Evolutionary conservation across 2,113 vertebrate genomes (phyloP).

Genomic region (Gambusia affinis): DNA sequence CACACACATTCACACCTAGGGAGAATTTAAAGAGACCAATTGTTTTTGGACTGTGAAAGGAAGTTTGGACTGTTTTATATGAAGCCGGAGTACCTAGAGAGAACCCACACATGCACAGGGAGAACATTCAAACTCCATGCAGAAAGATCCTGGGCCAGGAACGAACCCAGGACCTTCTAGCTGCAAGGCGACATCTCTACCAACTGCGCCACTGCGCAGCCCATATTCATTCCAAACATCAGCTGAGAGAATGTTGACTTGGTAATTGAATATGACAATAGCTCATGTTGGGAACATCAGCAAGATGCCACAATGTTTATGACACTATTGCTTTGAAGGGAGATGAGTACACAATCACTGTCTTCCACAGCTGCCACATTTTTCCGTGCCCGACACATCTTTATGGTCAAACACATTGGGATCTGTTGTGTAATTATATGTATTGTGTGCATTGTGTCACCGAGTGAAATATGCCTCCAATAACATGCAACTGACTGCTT

Average conservation of each 20-base stretch:
- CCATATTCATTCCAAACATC: constrained; percentile 52
- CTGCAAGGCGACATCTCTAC: too few relatives aligned
- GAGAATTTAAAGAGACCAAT: too few relatives aligned
- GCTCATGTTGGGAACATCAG: constrained; percentile 67
- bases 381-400: constrained; percentile 54
- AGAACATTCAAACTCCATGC: too few relatives aligned
- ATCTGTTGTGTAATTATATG: constrained; percentile 25
- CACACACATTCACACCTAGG: too few relatives aligned
- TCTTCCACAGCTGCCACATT: constrained; percentile 43
- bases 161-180: too few relatives aligned
- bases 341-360: constrained; percentile 67
- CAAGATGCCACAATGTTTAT: constrained; percentile 77
- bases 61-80: too few relatives aligned
- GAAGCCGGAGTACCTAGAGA: too few relatives aligned
- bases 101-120: too few relatives aligned
- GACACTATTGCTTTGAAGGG: constrained; percentile 65
- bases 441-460: constrained; percentile 31
- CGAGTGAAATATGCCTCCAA: constrained; percentile 13
- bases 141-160: too few relatives aligned
- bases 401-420: constrained; percentile 47
- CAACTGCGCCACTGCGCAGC: too few relatives aligned
- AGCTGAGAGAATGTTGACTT: constrained; percentile 63
- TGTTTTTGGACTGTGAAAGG: too few relatives aligned
- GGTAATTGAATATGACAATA: constrained; percentile 65
- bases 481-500: constrained; percentile 7